A percentile compares a stretch with the other conserved stretches of the same genome.
These are phyloP conservation scores for Catocala sponsa DNA, from an alignment of 2,888 invertebrate species.

Conservation along the genomic window DNA sequence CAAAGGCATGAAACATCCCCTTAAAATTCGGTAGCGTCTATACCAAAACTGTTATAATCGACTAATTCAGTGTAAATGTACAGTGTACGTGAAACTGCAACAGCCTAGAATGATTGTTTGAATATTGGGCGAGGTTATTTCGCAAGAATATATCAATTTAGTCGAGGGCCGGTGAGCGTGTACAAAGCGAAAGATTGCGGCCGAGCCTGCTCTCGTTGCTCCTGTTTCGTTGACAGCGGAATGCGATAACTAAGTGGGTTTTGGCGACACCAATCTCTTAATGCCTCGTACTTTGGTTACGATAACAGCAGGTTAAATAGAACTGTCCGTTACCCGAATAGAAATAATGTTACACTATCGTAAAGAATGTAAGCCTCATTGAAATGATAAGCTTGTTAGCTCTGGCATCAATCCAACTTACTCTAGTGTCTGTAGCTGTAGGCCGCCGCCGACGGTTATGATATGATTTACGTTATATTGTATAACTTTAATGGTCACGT, in stretches of 20 bases:
- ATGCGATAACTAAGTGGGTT: constrained; percentile 83
- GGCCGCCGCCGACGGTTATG: constrained; percentile 28
- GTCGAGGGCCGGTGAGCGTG: constrained; percentile 77
- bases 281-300: constrained; percentile 59
- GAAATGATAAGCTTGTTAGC: constrained; percentile 37
- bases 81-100: constrained; percentile 50
- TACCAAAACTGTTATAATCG: too few relatives aligned
- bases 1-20: too few relatives aligned
- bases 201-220: constrained; percentile 69
- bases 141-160: constrained; percentile 85
- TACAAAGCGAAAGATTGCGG: constrained; percentile 78
- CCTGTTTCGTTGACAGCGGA: constrained; percentile 81
- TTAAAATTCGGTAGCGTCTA: too few relatives aligned
- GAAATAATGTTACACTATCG: constrained; percentile 46
- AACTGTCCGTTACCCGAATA: constrained; percentile 59
- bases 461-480: constrained; percentile 43
- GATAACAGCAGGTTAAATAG: constrained; percentile 68
- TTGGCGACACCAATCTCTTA: constrained; percentile 69
- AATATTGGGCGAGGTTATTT: constrained; percentile 84
- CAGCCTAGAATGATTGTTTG: constrained; percentile 76
- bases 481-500: constrained; percentile 37
- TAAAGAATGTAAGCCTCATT: constrained; percentile 39
- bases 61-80: too few relatives aligned
- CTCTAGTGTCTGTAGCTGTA: constrained; percentile 22
- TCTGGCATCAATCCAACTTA: constrained; percentile 61